Conservation (phyloP, 2,113 vertebrate species). For the Ibidorhyncha struthersii region DNA sequence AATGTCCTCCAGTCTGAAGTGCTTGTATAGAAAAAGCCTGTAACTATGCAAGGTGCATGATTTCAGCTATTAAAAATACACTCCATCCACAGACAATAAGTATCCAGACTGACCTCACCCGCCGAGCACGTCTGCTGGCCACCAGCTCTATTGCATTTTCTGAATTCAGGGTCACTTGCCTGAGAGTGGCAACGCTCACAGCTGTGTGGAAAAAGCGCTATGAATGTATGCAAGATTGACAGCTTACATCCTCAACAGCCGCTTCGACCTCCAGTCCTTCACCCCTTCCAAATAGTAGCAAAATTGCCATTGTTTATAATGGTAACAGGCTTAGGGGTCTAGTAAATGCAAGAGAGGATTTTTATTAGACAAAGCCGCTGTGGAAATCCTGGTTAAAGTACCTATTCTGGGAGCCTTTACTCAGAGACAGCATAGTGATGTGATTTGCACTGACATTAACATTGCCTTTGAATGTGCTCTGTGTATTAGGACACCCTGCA, state of each 20-base stretch:
- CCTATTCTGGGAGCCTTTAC: neutral
- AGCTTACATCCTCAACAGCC: neutral
- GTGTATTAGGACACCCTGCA: neutral
- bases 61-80: slow-evolving; percentile 31
- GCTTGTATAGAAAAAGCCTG: neutral
- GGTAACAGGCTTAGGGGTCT: neutral
- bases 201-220: neutral
- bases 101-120: slow-evolving; percentile 1
- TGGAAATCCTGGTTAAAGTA: neutral
- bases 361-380: neutral
- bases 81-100: neutral
- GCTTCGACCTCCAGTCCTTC: neutral
- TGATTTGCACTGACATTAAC: neutral
- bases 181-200: neutral
- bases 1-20: neutral
- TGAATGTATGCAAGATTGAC: neutral
- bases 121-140: fast-evolving
- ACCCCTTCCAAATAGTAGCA: neutral
- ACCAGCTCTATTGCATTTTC: neutral
- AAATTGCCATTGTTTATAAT: neutral
- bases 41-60: neutral
- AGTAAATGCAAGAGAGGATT: neutral
- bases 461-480: neutral
- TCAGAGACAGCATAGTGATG: neutral
- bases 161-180: neutral